Base-by-base conservation (phyloP, 2,888 invertebrate genomes). In the Eurois occulta region DNA sequence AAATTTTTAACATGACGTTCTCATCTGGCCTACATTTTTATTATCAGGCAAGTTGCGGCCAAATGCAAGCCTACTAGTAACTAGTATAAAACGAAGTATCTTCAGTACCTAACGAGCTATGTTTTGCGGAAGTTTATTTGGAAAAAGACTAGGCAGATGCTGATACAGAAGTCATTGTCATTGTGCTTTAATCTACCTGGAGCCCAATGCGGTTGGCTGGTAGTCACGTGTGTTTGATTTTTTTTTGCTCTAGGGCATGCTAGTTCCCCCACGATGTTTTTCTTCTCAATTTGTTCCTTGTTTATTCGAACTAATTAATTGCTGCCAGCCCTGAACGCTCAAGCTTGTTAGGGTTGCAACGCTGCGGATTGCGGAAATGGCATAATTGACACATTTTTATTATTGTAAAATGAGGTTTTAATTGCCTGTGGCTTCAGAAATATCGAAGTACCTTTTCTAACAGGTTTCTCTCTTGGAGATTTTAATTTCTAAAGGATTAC, bases 241-340 rank as follows among this genome's bases (percentile, higher is more conserved):
- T 11, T n/a, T 21, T 11, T 52, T 11, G n/a, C 52, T 52, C 52
- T 3, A 11, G 10, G 52, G n/a, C 4, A n/a, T 52, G 52, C n/a
- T 52, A 11, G 1, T 52, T n/a, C 10, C 11, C 60, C 6, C 18
- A 32, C 10, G 32, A 21, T 21, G 11, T 62, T 60, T 60, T 32
- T 21, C 18, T 16, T 60, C 32, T 32, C 60, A 35, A 6, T 38
- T 38, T 2, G 11, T 35, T 58, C 6, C 13, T 10, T n/a, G 18
- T 46, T 48, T 48, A 48, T 41, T 62, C 38, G 0, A 48, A n/a
- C 6, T 28, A 28, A 24, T n/a, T 13, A 16, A 24, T 35, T 35
- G 0, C 32, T 66, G 65, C 10, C 60, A 82, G 6, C 84, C 84
- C 79, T 81, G 13, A 62, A 38, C 28, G n/a, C 8, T 38, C 3